Base-by-base conservation (phyloP, 2,113 vertebrate species). In the Gymnogyps californianus region DNA sequence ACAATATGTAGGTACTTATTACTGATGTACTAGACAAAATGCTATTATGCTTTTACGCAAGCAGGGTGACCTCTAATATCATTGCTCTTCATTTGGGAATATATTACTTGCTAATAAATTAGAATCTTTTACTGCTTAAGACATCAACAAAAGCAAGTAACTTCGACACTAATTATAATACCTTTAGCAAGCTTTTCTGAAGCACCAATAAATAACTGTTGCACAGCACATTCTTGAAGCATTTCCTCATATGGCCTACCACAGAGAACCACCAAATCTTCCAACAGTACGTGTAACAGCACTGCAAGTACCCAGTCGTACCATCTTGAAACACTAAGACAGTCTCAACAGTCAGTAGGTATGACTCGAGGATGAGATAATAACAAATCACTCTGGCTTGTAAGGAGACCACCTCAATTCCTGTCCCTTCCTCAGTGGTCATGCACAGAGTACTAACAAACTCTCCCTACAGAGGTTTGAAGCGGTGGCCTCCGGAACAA, bases 161-260 rank as follows among this genome's bases (percentile, higher is more conserved):
- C 76, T 78, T 66, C 58, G 59, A 89, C n/a, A 26, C 10, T 38
- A 87, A 64, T 13, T 67, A 13, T 24, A 80, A 79, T 4, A 89
- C 17, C 21, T 44, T 72, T 21, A 84, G 34, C n/a, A 72, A 91
- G 38, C 36, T 87, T 61, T 79, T 69, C 61, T 29, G 20, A 84
- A 87, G 69, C 46, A 94, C 59, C 61, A 82, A 86, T 22, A 94
- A 90, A 87, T 25, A 89, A 29, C 49, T n/a, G 34, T 34, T n/a
- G 46, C 10, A 85, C 31, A 87, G 62, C 34, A 81, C 66, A 67
- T 89, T 87, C 86, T 47, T 78, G 29, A 89, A 89, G 70, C 70
- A 77, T 61, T 93, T 89, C 84, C 81, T 94, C 89, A 64, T 6
- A 17, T 4, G 7, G 57, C 80, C n/a, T 54, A 69, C 52, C 78